Evolutionary conservation across 2,113 vertebrate species (phyloP).

Genomic region (Atlantisia rogersi): DNA sequence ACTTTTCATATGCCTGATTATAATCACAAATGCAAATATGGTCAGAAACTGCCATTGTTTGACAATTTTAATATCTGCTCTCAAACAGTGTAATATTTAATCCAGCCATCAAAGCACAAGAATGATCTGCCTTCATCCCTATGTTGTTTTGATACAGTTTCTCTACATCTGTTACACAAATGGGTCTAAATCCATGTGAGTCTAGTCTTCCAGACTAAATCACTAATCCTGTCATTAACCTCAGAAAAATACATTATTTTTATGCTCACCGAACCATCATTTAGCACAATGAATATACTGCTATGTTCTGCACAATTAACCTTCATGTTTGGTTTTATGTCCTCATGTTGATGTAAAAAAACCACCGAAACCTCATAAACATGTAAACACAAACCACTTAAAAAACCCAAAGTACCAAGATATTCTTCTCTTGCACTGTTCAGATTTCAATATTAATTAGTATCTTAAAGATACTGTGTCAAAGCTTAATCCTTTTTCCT

Average conservation of each 20-base stretch:
- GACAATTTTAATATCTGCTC: neutral
- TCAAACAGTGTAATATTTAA: neutral
- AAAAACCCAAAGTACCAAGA: neutral
- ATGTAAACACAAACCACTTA: neutral
- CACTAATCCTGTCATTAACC: slow-evolving; percentile 53
- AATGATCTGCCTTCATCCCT: neutral
- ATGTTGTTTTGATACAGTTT: neutral
- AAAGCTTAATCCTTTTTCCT: neutral
- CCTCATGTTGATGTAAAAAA: neutral
- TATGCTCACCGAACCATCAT: neutral
- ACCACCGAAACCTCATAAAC: accelerated
- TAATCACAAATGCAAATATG: neutral
- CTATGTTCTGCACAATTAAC: neutral
- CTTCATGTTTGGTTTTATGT: neutral
- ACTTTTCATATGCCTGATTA: neutral
- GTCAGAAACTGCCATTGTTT: neutral
- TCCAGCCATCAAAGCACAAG: neutral
- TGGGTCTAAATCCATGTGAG: neutral
- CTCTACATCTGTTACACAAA: slow-evolving; percentile 33
- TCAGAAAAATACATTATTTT: slow-evolving; percentile 21
- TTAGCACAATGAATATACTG: neutral
- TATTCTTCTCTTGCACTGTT: neutral
- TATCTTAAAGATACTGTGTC: neutral
- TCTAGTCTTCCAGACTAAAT: neutral
- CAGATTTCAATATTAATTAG: neutral